Base-by-base conservation (phyloP, 2,113 vertebrate species). In the Pachypanchax playfairii region DNA sequence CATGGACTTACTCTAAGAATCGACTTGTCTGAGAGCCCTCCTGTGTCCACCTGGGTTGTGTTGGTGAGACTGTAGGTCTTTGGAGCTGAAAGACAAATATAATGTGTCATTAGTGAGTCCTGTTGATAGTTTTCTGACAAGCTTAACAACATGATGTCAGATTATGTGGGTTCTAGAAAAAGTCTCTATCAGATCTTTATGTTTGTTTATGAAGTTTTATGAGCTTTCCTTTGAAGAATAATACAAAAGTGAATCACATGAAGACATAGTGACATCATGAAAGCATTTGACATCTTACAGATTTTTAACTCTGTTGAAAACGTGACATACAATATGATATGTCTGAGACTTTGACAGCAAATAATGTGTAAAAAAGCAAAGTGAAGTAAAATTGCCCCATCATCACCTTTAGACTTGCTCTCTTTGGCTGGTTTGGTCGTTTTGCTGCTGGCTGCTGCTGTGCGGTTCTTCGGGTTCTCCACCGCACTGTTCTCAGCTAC, bases 61-160 rank as follows among this genome's bases (percentile, higher is more conserved):
- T 83, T 89, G 49, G 78, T 42, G 5, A 99, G 94, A 87, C 94
- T 96, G 83, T 99, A 99, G 11, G 95, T 98, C 90, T 97, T 98
- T 0, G 96, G 97, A 85, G 92, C 97, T 99, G 87, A 59, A 80
- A 15, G 18, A 18, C 25, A 2, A 33, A 26, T 4, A 42, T 42
- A 6, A 29, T 2, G 17, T 53, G 9, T 15, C 26, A 64, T 13
- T 15, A 15, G 24, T 31, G 15, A 7, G 0, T 41, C 9, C 18
- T 28, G 22, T 47, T 36, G 21, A 15, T 48, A 21, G 17, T 20
- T 10, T 11, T 48, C 5, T 22, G 7, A 24, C 0, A 25, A 29
- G n/a, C n/a, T 24, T 36, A 20, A n/a, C 46, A 48, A 25, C n/a
- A 29, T 29, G 7, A 29, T 29, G 28, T 29, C 28, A 29, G 28